Evolutionary conservation across 2,888 invertebrate genomes (phyloP).

Genomic region (Drosophila recens): DNA sequence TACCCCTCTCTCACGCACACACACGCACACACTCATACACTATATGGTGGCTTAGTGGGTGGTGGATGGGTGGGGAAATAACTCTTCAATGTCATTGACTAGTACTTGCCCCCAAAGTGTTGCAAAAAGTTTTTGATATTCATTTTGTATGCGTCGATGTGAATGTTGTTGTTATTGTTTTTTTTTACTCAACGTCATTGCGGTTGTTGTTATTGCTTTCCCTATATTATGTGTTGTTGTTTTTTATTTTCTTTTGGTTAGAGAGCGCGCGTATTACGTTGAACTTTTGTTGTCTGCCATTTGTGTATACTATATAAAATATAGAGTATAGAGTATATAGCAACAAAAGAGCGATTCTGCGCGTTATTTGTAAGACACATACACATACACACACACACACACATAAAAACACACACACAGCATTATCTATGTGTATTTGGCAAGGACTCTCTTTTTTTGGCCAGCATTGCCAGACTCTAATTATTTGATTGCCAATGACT

Average conservation of each 20-base stretch:
- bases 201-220: constrained; percentile 32
- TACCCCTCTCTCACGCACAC: neutral
- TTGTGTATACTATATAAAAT: constrained; percentile 55
- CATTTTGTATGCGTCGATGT: constrained; percentile 43
- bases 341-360: constrained; percentile 72
- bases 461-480: constrained; percentile 70
- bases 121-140: constrained; percentile 63
- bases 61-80: neutral
- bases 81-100: constrained; percentile 75
- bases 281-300: constrained; percentile 65
- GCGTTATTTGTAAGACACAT: constrained; percentile 53
- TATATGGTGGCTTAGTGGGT: neutral
- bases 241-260: constrained; percentile 21
- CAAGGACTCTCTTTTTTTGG: constrained; percentile 40
- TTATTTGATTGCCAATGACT: constrained; percentile 75
- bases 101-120: constrained; percentile 75
- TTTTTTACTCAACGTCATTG: neutral
- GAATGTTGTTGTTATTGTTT: constrained; percentile 15
- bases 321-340: constrained; percentile 31
- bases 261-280: constrained; percentile 51
- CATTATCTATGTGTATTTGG: constrained; percentile 32
- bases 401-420: neutral
- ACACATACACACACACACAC: constrained; percentile 30
- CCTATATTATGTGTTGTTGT: constrained; percentile 20
- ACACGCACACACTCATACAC: constrained; percentile 4